Conservation (phyloP, 2,113 vertebrate genomes). For the Myotis yumanensis region DNA sequence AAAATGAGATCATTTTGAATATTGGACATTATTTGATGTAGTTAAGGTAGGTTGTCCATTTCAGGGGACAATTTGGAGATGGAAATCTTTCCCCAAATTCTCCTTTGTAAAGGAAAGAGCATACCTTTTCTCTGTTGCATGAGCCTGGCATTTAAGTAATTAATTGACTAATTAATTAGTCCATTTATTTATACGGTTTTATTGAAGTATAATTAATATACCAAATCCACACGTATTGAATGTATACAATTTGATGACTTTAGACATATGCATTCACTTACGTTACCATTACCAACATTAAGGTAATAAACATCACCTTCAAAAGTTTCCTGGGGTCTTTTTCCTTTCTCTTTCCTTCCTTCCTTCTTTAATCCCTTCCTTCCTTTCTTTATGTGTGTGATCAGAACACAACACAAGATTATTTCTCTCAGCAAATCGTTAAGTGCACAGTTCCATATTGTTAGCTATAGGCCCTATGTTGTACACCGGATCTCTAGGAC, state of each 20-base stretch:
- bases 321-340: background rate
- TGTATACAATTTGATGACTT: background rate
- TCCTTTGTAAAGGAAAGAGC: background rate
- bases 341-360: background rate
- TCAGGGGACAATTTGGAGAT: background rate
- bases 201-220: background rate
- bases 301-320: background rate
- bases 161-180: background rate
- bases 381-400: background rate
- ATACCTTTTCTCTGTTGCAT: background rate
- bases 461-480: background rate
- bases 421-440: background rate
- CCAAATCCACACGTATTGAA: background rate
- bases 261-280: background rate
- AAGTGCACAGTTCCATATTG: background rate
- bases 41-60: background rate
- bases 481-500: background rate
- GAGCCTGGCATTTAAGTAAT: background rate
- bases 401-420: background rate
- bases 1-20: conserved; percentile 19
- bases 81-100: background rate
- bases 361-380: background rate
- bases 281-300: background rate
- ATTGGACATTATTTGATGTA: background rate
- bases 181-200: background rate